Conservation (phyloP, 2,888 invertebrate species). For the Brenthis hecate region DNA sequence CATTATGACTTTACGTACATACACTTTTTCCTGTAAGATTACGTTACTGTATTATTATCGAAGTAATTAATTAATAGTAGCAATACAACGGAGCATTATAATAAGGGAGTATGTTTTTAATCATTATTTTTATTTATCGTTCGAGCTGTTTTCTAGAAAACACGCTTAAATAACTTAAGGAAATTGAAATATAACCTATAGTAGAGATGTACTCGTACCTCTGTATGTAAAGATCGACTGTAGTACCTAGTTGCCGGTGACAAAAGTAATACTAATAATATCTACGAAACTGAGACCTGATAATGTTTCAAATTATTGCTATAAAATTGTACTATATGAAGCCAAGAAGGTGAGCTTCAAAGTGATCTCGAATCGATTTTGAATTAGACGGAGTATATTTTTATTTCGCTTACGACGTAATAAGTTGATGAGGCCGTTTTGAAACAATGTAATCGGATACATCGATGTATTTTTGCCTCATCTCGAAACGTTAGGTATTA, state of each 20-base stretch:
- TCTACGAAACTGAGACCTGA: slow-evolving; percentile 57
- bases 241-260: slow-evolving; percentile 30
- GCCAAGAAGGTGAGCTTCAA: slow-evolving; percentile 67
- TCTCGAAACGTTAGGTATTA: slow-evolving; percentile 20
- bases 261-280: slow-evolving; percentile 31
- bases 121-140: slow-evolving; percentile 5
- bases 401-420: slow-evolving; percentile 40
- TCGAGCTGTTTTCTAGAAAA: not conserved
- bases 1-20: slow-evolving; percentile 1
- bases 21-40: slow-evolving; percentile 25
- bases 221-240: slow-evolving; percentile 24
- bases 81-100: slow-evolving; percentile 5
- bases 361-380: slow-evolving; percentile 77
- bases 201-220: not conserved
- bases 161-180: not conserved
- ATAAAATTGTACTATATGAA: slow-evolving; percentile 71
- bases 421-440: not conserved
- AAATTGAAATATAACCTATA: slow-evolving; percentile 1
- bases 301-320: slow-evolving; percentile 67
- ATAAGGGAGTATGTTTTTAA: not conserved
- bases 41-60: slow-evolving; percentile 7
- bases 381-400: slow-evolving; percentile 53
- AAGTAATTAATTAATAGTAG: not conserved
- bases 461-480: slow-evolving; percentile 27
- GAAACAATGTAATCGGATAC: slow-evolving; percentile 20